Conservation (phyloP, 2,888 invertebrate genomes). For the Ornithoptera alexandrae region DNA sequence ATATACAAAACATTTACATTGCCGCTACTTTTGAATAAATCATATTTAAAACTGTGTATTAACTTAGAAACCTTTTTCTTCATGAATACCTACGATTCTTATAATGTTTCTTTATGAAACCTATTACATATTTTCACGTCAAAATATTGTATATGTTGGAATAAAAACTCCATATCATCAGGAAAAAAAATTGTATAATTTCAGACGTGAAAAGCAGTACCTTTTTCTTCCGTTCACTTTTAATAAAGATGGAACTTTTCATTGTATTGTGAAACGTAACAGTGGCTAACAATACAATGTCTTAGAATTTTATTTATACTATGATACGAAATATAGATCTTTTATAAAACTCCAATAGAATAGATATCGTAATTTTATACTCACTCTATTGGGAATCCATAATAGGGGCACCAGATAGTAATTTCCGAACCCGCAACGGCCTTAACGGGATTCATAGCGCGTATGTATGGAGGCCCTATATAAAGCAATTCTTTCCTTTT, state of each 20-base stretch:
- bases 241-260: too few species aligned
- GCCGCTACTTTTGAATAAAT: neutral
- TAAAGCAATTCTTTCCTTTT: constrained; percentile 31
- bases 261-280: too few species aligned
- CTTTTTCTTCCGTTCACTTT: too few species aligned
- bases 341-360: constrained; percentile 1
- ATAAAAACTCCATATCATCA: neutral
- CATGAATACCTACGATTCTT: neutral
- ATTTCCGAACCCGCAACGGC: constrained; percentile 90
- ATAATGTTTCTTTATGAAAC: neutral
- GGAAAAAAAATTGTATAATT: neutral
- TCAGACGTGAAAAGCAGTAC: too few species aligned
- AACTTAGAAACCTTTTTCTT: too few species aligned
- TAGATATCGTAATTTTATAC: constrained; percentile 32
- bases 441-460: constrained; percentile 86
- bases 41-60: neutral
- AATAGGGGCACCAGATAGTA: constrained; percentile 89
- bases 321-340: neutral
- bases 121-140: neutral
- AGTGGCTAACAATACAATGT: neutral
- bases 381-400: constrained; percentile 89
- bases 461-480: constrained; percentile 87
- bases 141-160: neutral
- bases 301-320: neutral
- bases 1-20: neutral